phyloP scores from a whole-genome alignment of 2,797 vertebrate genomes.

The Notoglanidium macrostoma region DNA sequence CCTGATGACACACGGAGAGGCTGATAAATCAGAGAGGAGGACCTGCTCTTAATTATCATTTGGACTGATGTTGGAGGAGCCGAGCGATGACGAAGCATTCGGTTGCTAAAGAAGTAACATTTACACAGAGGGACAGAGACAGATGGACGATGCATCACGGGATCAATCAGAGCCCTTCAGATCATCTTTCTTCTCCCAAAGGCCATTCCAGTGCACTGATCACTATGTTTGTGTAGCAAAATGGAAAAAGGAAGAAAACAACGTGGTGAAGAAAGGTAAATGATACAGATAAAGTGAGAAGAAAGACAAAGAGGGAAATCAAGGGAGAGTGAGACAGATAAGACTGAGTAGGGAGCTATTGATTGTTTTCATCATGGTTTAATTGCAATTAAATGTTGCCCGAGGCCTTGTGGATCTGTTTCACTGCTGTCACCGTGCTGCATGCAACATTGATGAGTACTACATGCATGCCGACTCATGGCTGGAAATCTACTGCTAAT shows the following conservation, averaged over 20 bases:
- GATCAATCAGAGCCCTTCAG: slow-evolving; percentile 70
- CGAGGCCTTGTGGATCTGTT: slow-evolving; percentile 68
- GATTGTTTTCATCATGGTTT: slow-evolving; percentile 75
- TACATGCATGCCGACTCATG: slow-evolving; percentile 48
- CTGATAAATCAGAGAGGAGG: slow-evolving; percentile 52
- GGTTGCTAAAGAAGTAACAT: slow-evolving; percentile 50
- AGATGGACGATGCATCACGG: slow-evolving; percentile 63
- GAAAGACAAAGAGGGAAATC: slow-evolving; percentile 7
- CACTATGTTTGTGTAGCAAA: neutral
- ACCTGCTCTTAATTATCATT: slow-evolving; percentile 62
- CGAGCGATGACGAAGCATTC: slow-evolving; percentile 48
- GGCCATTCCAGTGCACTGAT: slow-evolving; percentile 13
- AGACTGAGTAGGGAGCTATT: slow-evolving; percentile 56
- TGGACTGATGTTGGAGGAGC: slow-evolving; percentile 50
- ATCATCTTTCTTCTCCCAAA: slow-evolving; percentile 69
- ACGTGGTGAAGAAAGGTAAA: slow-evolving; percentile 31
- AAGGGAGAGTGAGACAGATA: slow-evolving; percentile 31
- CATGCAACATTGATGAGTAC: slow-evolving; percentile 59
- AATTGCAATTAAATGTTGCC: slow-evolving; percentile 79
- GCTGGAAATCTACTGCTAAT: slow-evolving; percentile 50
- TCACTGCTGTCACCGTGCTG: slow-evolving; percentile 63
- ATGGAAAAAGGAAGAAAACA: neutral
- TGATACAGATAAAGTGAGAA: slow-evolving; percentile 23
- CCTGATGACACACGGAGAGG: slow-evolving; percentile 46
- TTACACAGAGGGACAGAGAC: slow-evolving; percentile 62